phyloP scores from a whole-genome alignment of 2,888 invertebrate species.

The Torymus texanus region DNA sequence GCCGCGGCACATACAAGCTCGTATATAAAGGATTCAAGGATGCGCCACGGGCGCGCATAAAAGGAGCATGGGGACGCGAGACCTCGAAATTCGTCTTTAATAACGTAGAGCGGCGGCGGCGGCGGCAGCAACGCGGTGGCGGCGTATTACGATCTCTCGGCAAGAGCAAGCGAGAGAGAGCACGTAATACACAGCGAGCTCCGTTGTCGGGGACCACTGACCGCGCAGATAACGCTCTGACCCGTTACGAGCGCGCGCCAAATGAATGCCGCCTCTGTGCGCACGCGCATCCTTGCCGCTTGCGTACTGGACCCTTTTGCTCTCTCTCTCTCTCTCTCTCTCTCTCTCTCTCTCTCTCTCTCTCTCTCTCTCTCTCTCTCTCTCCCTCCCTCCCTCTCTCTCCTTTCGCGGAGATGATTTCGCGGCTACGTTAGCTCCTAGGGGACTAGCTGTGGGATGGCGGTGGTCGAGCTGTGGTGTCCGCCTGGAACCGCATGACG shows the following conservation, averaged over 20 bases:
- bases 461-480: too few relatives aligned
- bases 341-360: neutral
- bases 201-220: constrained; percentile 73
- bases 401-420: neutral
- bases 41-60: too few relatives aligned
- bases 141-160: too few relatives aligned
- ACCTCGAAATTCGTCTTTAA: neutral
- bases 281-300: neutral
- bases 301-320: neutral
- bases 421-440: too few relatives aligned
- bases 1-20: too few relatives aligned
- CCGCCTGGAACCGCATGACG: too few relatives aligned
- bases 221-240: constrained; percentile 75
- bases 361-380: too few relatives aligned
- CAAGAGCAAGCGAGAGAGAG: too few relatives aligned
- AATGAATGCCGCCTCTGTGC: constrained; percentile 73
- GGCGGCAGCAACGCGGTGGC: too few relatives aligned
- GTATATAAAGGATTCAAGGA: too few relatives aligned
- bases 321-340: neutral
- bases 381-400: neutral
- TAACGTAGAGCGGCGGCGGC: too few relatives aligned
- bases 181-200: constrained; percentile 45
- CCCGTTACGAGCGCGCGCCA: constrained; percentile 70
- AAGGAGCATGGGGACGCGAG: neutral
- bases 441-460: too few relatives aligned